phyloP scores from a whole-genome alignment of 92 coral and sea anemone genomes.

The Palythoa grandis region DNA sequence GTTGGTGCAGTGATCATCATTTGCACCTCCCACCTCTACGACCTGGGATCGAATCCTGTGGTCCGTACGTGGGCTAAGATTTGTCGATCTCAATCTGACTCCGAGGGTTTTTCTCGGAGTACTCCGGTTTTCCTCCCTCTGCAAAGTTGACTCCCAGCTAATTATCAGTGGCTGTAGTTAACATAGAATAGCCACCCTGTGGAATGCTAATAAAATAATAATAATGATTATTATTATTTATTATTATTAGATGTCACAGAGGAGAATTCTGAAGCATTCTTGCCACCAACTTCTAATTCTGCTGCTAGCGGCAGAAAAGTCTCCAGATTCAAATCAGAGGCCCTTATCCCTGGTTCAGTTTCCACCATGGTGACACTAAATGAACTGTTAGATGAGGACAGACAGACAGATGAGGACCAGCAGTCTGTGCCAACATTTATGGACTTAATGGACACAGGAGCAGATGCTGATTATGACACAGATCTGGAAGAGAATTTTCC shows the following conservation, averaged over 20 bases:
- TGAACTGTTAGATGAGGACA: constrained; percentile 67
- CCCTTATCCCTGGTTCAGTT: constrained; percentile 81
- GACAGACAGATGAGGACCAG: neutral
- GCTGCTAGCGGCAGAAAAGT: constrained; percentile 20
- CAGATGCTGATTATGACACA: constrained; percentile 88
- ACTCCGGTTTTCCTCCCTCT: too few relatives aligned
- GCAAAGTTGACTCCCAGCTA: too few relatives aligned
- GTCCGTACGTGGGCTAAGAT: too few relatives aligned
- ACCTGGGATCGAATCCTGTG: too few relatives aligned
- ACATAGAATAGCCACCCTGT: too few relatives aligned
- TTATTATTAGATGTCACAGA: constrained; percentile 23
- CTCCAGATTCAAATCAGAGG: constrained; percentile 64
- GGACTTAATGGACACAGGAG: constrained; percentile 63
- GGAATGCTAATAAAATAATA: too few relatives aligned
- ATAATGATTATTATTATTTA: neutral
- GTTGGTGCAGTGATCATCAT: too few relatives aligned
- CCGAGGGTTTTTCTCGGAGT: too few relatives aligned
- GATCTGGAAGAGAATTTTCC: constrained; percentile 91
- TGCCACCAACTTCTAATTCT: neutral
- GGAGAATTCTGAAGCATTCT: constrained; percentile 2
- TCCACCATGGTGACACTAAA: constrained; percentile 76
- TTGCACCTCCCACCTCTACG: too few relatives aligned
- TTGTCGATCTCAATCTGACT: too few relatives aligned
- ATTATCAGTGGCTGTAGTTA: too few relatives aligned
- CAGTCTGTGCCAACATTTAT: constrained; percentile 61